Evolutionary conservation across 2,113 vertebrate species (phyloP), one percentile per base, ranked within the genome.

Genomic region (Lagenorhynchus albirostris): DNA sequence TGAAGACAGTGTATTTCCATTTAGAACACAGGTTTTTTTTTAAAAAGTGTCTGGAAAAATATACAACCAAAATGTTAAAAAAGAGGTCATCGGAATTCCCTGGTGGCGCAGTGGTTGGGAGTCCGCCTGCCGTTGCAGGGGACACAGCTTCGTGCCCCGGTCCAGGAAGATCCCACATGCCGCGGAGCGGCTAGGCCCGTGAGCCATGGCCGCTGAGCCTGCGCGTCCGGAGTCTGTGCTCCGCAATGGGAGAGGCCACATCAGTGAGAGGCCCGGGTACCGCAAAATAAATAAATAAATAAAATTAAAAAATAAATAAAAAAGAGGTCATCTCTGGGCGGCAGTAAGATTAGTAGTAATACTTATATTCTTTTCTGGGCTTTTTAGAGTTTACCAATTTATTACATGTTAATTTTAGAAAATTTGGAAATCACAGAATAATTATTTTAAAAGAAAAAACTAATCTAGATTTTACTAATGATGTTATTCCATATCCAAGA

Each of bases 341-440:
- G 29, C 50, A 13, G 25, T 50, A 20, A 90, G 38, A 83, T 63
- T 65, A 95, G 33, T 65, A 63, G 10, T 81, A 11, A 70, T 38
- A 84, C 4, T 41, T 53, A 90, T 33, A 92, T 92, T 81, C 26
- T 73, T 86, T 94, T 74, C 25, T 82, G 14, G 44, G 20, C 1
- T 38, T 87, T 95, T 79, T n/a, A 44, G 83, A 74, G 8, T 89
- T 95, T 81, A 62, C 13, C 68, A 79, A 86, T 44, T 85, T 89
- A 81, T 53, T 67, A 92, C 31, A 44, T 36, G 44, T 65, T 71
- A 83, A 92, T 73, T 95, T 89, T n/a, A 92, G 68, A 91, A 95
- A 92, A 85, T 20, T 6, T 53, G 21, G 33, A 85, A 91, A 80
- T 91, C 50, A 83, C 10, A 82, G 31, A 96, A 85, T 77, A 93